Evolutionary conservation across 2,113 vertebrate genomes (phyloP).

Genomic region (Xerus inauris): DNA sequence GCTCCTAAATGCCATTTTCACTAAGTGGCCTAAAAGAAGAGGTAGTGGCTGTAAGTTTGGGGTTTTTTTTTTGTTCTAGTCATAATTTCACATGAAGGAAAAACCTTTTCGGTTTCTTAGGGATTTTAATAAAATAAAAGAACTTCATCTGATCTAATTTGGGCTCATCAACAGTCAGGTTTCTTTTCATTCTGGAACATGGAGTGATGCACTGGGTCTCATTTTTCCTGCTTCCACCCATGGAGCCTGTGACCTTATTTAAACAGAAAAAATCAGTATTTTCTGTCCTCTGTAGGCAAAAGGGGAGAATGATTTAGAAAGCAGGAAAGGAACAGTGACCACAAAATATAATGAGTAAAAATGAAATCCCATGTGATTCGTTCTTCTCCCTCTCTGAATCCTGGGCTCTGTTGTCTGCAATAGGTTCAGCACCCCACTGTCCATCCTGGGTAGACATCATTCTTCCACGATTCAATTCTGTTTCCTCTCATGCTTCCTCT

Average conservation of each 20-base stretch:
- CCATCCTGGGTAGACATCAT: not conserved
- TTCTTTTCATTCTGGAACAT: not conserved
- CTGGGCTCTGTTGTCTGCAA: not conserved
- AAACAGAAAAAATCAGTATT: not conserved
- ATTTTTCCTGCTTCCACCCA: not conserved
- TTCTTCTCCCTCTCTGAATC: not conserved
- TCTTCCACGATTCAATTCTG: accelerated
- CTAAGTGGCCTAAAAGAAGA: not conserved
- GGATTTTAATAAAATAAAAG: not conserved
- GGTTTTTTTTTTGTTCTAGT: not conserved
- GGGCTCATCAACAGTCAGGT: not conserved
- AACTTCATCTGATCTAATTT: not conserved
- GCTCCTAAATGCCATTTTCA: not conserved
- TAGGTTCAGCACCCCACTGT: not conserved
- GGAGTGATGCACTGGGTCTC: not conserved
- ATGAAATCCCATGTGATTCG: accelerated
- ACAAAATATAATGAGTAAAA: not conserved
- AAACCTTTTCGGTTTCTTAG: not conserved
- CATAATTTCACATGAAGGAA: not conserved
- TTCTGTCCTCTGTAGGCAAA: not conserved
- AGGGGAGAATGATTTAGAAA: not conserved
- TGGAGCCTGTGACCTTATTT: not conserved
- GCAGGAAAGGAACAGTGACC: not conserved
- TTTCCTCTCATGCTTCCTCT: not conserved
- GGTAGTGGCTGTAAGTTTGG: not conserved